Evolutionary conservation across 2,797 vertebrate species (phyloP).

Genomic region (Enteromius mattozi): DNA sequence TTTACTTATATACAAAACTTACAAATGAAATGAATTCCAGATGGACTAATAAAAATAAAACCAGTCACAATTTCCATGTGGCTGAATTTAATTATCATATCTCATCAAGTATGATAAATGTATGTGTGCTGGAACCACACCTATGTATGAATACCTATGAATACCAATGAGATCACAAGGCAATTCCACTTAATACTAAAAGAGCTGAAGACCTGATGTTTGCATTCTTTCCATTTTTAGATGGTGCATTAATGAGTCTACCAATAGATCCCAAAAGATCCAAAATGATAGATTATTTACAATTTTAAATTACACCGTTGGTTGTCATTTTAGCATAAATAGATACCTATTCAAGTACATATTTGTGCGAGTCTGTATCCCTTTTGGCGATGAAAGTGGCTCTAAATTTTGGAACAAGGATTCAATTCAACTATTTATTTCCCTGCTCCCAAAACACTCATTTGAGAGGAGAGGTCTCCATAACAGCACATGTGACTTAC

Average conservation of each 20-base stretch:
- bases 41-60: not conserved
- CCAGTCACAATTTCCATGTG: not conserved
- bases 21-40: not conserved
- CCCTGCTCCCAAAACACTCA: constrained; percentile 17
- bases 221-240: not conserved
- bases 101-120: constrained; percentile 2
- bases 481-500: not conserved
- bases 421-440: constrained; percentile 19
- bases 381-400: not conserved
- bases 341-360: not conserved
- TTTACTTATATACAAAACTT: not conserved
- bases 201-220: not conserved
- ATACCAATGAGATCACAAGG: not conserved
- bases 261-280: not conserved
- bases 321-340: not conserved
- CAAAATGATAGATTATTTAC: not conserved
- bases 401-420: constrained; percentile 2
- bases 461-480: constrained; percentile 22
- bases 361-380: not conserved
- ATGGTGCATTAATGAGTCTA: not conserved
- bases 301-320: not conserved
- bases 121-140: not conserved
- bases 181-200: not conserved
- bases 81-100: not conserved
- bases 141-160: not conserved